Conservation (phyloP, 2,113 vertebrate genomes). For the Chrysemys picta region DNA sequence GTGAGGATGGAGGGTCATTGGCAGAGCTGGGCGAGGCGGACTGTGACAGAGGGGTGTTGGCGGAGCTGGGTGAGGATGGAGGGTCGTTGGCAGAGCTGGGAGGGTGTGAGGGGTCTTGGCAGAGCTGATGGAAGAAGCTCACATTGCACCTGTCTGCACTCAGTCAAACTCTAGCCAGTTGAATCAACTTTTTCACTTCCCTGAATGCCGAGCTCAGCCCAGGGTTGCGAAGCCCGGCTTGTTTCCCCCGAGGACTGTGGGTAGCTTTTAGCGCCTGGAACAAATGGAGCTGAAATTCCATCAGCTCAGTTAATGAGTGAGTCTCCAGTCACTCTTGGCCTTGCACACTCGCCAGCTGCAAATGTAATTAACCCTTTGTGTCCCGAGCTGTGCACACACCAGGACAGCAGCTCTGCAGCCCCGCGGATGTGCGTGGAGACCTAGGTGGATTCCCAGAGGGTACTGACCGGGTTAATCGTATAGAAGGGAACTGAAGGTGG, state of each 20-base stretch:
- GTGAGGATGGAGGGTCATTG: fast-evolving
- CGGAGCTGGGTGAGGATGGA: no score
- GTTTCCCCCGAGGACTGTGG: not conserved
- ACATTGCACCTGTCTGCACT: not conserved
- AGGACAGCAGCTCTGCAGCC: not conserved
- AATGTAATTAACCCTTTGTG: not conserved
- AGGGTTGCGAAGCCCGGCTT: not conserved
- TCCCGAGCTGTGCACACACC: not conserved
- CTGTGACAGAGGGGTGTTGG: fast-evolving
- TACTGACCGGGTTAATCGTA: not conserved
- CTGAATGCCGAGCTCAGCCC: not conserved
- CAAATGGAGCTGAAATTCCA: not conserved
- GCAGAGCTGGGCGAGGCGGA: no score
- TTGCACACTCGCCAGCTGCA: not conserved
- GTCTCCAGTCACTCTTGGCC: not conserved
- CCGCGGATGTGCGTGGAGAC: not conserved
- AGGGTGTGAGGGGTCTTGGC: not conserved
- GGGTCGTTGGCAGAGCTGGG: no score
- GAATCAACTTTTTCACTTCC: not conserved
- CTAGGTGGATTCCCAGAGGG: not conserved
- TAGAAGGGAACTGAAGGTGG: not conserved
- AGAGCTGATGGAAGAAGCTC: not conserved
- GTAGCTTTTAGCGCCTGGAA: not conserved
- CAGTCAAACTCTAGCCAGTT: not conserved
- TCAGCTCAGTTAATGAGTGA: not conserved